Evolutionary conservation across 2,888 invertebrate species (phyloP).

Genomic region (Ormyrus pomaceus): DNA sequence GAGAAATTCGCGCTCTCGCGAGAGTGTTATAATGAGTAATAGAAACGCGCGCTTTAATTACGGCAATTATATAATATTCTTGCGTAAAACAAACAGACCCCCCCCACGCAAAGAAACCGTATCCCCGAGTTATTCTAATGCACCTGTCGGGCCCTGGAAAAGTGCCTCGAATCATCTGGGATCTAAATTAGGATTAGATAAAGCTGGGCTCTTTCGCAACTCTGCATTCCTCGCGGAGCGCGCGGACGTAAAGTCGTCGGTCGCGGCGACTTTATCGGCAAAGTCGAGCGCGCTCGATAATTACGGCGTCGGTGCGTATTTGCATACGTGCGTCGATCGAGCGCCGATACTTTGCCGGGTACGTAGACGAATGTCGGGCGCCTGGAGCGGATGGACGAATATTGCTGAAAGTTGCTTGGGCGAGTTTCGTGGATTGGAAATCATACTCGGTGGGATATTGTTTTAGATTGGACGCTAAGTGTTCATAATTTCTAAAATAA

Average conservation of each 20-base stretch:
- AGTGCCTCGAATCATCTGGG: conserved; percentile 13
- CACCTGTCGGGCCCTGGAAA: no score
- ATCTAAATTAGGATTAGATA: conserved; percentile 41
- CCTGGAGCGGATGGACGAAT: no score
- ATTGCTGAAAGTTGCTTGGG: no score
- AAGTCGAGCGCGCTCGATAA: neutral
- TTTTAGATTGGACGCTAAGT: no score
- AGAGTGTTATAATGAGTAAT: conserved; percentile 3
- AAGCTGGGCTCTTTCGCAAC: neutral
- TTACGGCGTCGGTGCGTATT: conserved; percentile 16
- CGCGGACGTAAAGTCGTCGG: conserved; percentile 1
- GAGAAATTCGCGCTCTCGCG: neutral
- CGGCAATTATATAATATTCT: conserved; percentile 19
- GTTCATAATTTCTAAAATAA: no score
- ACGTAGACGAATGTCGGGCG: no score
- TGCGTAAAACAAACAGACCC: neutral
- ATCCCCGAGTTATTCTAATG: no score
- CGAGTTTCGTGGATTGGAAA: no score
- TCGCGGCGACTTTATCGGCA: neutral
- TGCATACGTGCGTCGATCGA: neutral
- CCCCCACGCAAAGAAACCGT: no score
- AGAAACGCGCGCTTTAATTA: conserved; percentile 20
- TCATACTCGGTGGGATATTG: no score
- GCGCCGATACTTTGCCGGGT: neutral
- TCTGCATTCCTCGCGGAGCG: neutral